Base-by-base conservation (phyloP, 2,888 invertebrate species). In the Clanis bilineata region DNA sequence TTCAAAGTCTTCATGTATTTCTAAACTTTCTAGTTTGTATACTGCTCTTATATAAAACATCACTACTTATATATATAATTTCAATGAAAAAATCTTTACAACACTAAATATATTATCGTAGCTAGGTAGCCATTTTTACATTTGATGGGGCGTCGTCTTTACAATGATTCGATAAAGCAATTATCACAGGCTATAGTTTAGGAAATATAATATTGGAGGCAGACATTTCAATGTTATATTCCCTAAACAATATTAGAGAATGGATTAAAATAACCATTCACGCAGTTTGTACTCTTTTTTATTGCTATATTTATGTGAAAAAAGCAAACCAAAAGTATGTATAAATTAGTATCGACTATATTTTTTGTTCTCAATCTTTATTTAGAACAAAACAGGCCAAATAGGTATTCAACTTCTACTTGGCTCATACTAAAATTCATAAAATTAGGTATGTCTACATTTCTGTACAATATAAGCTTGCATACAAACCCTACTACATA, bases 381-480 rank as follows among this genome's bases (percentile, higher is more conserved):
- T 22, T 3, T 18, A 32, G 9, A 3, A 47, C 47, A 51, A 7
- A 51, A 18, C 28, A 51, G 18, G 51, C 32, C 15, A 44, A 7
- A 3, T 32, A 32, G 32, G 9, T 36, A 36, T 36, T 36, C 2
- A 3, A 36, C 10, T 10, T 36, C 12, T 36, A 36, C 9, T 3
- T 36, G 10, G 36, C 12, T 36, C 12, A 36, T 36, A 7, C 2
- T 1, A n/a, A 36, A 36, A 36, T 36, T 36, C 36, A 36, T 36
- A 4, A 38, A n/a, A 38, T 38, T 4, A 6, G 2, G 2, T 47
- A 32, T 18, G 1, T 32, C 18, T 32, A 21, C 10, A 32, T 51
- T 51, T 51, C 51, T 51, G 51, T 51, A 51, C 51, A 51, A 18
- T 51, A 51, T 10, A 51, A 18, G 6, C 7, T 18, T 41, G 18